Evolutionary conservation across 2,113 vertebrate genomes (phyloP).

Genomic region (Phainopepla nitens): DNA sequence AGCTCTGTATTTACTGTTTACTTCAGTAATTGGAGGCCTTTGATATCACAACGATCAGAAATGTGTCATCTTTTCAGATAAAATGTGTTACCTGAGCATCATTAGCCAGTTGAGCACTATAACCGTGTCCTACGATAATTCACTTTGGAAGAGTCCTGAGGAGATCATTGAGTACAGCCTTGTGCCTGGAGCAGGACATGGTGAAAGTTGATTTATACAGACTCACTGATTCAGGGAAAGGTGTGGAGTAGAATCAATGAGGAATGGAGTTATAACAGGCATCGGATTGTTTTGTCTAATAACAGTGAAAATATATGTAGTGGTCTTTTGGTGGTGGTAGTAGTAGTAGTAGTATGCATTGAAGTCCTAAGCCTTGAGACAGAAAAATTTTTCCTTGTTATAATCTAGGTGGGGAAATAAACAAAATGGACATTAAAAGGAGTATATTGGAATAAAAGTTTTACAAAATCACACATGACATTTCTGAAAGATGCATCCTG

Average conservation of each 20-base stretch:
- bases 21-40: neutral
- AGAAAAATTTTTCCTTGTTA: neutral
- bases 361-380: neutral
- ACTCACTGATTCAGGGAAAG: neutral
- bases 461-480: neutral
- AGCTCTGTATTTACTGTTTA: neutral
- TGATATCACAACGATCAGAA: neutral
- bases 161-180: neutral
- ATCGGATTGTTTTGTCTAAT: neutral
- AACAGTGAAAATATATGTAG: neutral
- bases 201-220: neutral
- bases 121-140: neutral
- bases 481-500: neutral
- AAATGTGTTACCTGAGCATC: neutral
- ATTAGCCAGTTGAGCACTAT: neutral
- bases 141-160: neutral
- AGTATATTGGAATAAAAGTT: neutral
- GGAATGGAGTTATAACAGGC: neutral
- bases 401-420: neutral
- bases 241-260: neutral
- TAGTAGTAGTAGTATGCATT: neutral
- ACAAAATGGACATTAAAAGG: neutral
- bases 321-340: neutral
- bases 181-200: neutral
- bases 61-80: neutral